Conservation (phyloP, 2,113 vertebrate genomes). For the Lethenteron camtschaticum region DNA sequence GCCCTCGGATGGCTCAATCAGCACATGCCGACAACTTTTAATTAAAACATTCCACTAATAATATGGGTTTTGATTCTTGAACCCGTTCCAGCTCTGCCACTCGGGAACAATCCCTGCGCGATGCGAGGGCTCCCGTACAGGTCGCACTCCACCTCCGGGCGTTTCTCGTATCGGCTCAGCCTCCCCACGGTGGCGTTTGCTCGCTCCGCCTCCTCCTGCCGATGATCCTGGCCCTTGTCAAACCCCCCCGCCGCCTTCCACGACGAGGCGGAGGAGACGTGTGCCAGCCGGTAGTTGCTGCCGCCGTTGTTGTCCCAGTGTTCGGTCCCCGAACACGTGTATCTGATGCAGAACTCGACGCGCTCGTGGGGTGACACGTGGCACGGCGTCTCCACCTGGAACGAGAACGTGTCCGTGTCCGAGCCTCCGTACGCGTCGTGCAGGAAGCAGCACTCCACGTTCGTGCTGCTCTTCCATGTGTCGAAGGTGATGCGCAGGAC, state of each 20-base stretch:
- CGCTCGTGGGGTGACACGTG: constrained; percentile 22
- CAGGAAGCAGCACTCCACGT: constrained; percentile 44
- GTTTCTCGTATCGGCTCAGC: constrained; percentile 17
- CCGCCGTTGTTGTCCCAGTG: constrained; percentile 78
- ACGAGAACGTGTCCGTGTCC: constrained; percentile 62
- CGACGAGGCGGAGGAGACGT: no score
- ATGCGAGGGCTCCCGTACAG: constrained; percentile 61
- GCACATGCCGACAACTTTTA: no score
- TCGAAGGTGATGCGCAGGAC: constrained; percentile 55
- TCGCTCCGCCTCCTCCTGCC: constrained; percentile 17
- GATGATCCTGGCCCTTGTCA: no score
- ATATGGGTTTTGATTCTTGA: constrained; percentile 16
- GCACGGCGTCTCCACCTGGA: constrained; percentile 38
- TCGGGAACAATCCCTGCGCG: constrained; percentile 55
- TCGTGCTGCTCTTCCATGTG: constrained; percentile 41
- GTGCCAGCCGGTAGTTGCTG: constrained; percentile 44
- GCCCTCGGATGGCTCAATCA: no score
- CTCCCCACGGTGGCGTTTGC: constrained; percentile 21
- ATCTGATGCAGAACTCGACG: constrained; percentile 63
- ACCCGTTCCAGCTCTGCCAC: constrained; percentile 53
- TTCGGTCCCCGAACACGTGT: constrained; percentile 26
- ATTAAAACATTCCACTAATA: no score
- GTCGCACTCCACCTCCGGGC: constrained; percentile 35
- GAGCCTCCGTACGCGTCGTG: constrained; percentile 38
- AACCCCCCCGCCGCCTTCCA: no score